A percentile compares a stretch with the other conserved stretches of the same genome.
Evolutionary conservation across 2,113 vertebrate species (phyloP).

Genomic region (Scalopus aquaticus): DNA sequence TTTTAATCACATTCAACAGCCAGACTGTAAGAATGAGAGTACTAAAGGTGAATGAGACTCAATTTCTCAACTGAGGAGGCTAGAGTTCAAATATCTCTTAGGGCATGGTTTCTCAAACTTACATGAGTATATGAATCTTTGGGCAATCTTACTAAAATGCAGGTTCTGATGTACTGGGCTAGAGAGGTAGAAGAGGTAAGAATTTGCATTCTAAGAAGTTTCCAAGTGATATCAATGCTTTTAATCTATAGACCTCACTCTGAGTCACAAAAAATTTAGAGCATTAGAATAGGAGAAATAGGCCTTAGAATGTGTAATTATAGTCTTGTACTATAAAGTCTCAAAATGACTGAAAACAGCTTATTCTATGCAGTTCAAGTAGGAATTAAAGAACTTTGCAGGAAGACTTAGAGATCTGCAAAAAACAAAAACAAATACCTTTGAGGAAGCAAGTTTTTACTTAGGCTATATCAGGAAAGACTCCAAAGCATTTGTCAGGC

Average conservation of each 20-base stretch:
- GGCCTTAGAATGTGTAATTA: neutral
- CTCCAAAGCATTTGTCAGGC: neutral
- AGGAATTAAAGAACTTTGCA: slow-evolving; percentile 28
- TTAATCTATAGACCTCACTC: neutral
- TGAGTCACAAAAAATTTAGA: neutral
- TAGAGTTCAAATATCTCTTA: neutral
- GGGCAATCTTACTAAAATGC: neutral
- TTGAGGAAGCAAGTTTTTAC: neutral
- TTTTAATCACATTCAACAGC: neutral
- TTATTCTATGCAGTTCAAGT: neutral
- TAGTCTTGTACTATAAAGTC: neutral
- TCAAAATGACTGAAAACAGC: neutral
- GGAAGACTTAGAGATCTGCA: neutral
- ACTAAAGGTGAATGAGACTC: neutral
- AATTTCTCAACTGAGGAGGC: neutral
- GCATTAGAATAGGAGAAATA: neutral
- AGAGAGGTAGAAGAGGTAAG: neutral
- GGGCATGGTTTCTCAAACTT: neutral
- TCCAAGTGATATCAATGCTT: neutral
- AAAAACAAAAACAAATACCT: neutral
- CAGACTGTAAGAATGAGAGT: neutral
- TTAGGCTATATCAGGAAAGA: too few species aligned
- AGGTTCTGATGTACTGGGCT: neutral
- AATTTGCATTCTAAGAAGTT: slow-evolving; percentile 14
- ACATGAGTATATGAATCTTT: neutral